phyloP scores from a whole-genome alignment of 2,888 invertebrate genomes.

The Anodontia alba region DNA sequence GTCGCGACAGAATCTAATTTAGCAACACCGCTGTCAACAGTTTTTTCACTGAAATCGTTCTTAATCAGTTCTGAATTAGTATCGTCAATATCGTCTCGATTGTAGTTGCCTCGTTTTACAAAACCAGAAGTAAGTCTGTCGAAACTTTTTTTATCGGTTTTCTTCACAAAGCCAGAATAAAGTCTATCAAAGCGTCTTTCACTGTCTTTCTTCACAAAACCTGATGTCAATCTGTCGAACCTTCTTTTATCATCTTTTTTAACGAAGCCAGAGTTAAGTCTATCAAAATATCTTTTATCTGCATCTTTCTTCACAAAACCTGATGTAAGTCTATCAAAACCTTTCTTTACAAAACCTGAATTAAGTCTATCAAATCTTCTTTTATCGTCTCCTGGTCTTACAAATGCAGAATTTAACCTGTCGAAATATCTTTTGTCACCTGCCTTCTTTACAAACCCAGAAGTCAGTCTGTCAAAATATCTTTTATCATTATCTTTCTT shows the following conservation, averaged over 20 bases:
- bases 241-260: neutral
- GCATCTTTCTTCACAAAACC: conserved; percentile 15
- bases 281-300: neutral
- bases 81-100: no score
- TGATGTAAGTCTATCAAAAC: neutral
- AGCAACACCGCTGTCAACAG: no score
- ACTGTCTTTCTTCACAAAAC: neutral
- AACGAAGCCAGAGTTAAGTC: neutral
- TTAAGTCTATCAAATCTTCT: neutral
- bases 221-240: neutral
- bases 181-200: neutral
- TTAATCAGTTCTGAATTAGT: no score
- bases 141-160: neutral
- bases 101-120: conserved; percentile 7
- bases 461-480: neutral
- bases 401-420: neutral
- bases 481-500: conserved; percentile 1
- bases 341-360: neutral
- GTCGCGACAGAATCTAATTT: no score
- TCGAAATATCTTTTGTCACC: neutral
- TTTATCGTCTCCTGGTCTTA: neutral
- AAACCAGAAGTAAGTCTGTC: neutral
- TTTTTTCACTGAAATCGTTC: no score
- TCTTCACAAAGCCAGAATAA: neutral
- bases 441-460: conserved; percentile 10